Evolutionary conservation across 2,888 invertebrate species (phyloP), one percentile per base, ranked within the genome.

Genomic region (Entomobrya multifasciata): DNA sequence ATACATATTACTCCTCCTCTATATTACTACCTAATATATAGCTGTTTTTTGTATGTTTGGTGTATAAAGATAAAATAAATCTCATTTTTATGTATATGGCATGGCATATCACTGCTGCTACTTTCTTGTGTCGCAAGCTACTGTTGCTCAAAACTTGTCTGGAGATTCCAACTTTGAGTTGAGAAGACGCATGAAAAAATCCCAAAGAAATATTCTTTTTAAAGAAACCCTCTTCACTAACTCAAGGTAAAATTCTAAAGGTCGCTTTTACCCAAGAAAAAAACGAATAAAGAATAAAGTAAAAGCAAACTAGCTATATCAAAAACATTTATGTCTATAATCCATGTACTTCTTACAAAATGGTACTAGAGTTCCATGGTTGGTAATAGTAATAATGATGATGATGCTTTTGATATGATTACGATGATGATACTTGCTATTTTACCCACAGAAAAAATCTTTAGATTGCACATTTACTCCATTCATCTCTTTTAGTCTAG

Each of bases 321-420:
- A 49, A 13, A 49, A 15, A 20, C 15, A 15, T 55, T 11, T 55
- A 17, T 55, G 15, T 15, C 55, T 55, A 55, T n/a, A n/a, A n/a
- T 15, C 55, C 15, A 15, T 57, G 10, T 57, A 25, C 57, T 3
- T 57, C 20, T 20, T 5, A 8, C 22, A 15, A 44, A 11, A 11
- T 3, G 15, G 67, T 41, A 70, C 44, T 67, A 27, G 25, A 22
- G 72, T 72, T 25, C 49, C 44, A 67, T 11, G 30, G 57, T 57
- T 85, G 47, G 17, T 85, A 85, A 72, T 22, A 55, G 57, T 81
- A 81, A 81, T 49, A 49, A 72, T 72, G 72, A 72, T 27, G 49
- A 72, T 72, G 85, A 85, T 79, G 47, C 79, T 79, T 79, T 79
- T 85, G 85, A 85, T 85, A 85, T 79, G 85, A 85, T 85, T 78